Evolutionary conservation across 2,113 vertebrate genomes (phyloP).

Genomic region (Burhinus bistriatus): DNA sequence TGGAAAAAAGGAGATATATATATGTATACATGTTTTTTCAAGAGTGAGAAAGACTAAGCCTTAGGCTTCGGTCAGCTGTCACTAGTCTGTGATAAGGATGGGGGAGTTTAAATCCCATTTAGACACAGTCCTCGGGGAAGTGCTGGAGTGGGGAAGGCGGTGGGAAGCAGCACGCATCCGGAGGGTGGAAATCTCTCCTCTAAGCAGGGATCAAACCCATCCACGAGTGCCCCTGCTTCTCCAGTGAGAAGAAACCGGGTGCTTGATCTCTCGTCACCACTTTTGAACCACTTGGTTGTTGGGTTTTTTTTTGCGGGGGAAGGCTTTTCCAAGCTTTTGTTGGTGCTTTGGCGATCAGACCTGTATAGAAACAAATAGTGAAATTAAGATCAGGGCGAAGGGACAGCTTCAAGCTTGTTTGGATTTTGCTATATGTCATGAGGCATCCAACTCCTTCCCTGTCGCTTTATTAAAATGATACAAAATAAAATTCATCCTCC

Average conservation of each 20-base stretch:
- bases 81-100: not conserved
- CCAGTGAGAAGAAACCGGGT: not conserved
- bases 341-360: not conserved
- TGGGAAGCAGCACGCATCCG: not conserved
- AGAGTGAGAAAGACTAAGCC: not conserved
- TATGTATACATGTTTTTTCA: not conserved
- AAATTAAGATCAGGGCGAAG: accelerated
- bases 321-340: too few species aligned
- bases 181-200: not conserved
- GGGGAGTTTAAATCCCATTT: constrained; percentile 38
- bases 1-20: not conserved
- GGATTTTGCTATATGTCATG: not conserved
- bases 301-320: not conserved
- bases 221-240: accelerated
- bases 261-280: not conserved
- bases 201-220: not conserved
- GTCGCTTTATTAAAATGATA: not conserved
- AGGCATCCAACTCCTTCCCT: not conserved
- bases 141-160: not conserved
- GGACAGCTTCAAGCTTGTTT: not conserved
- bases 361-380: not conserved
- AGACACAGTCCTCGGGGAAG: not conserved
- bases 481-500: not conserved
- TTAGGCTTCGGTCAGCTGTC: constrained; percentile 7
- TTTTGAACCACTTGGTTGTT: not conserved